Percentiles rank a stretch among this genome's conserved stretches.
Evolutionary conservation across 2,888 invertebrate species (phyloP).

Genomic region (Trissolcus brochymenae): DNA sequence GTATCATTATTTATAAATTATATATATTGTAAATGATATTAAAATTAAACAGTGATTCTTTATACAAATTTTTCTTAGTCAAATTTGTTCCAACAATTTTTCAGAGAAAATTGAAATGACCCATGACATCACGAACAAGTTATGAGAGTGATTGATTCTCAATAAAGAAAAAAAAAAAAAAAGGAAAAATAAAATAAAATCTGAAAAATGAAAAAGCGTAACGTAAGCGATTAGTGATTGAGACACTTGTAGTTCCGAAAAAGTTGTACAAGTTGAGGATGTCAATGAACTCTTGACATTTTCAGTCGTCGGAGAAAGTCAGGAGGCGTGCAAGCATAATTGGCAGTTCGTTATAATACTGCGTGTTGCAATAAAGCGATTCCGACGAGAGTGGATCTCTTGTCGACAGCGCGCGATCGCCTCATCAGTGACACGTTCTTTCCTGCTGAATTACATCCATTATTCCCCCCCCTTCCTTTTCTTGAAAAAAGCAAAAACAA

Average conservation of each 20-base stretch:
- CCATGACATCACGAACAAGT: not conserved
- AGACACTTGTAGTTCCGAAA: constrained; percentile 46
- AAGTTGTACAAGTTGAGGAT: constrained; percentile 51
- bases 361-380: constrained; percentile 62
- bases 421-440: constrained; percentile 38
- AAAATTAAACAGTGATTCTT: too few relatives aligned
- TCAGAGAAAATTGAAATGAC: too few relatives aligned
- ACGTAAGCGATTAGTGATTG: constrained; percentile 5
- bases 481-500: not conserved
- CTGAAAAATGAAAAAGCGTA: too few relatives aligned
- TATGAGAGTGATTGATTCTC: not conserved
- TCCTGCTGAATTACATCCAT: constrained; percentile 5
- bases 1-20: too few relatives aligned
- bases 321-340: constrained; percentile 69
- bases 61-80: too few relatives aligned
- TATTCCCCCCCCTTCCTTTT: constrained; percentile 14
- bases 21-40: too few relatives aligned
- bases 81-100: too few relatives aligned
- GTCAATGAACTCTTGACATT: constrained; percentile 73
- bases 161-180: not conserved
- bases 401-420: constrained; percentile 48
- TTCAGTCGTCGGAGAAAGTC: constrained; percentile 73
- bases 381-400: constrained; percentile 57
- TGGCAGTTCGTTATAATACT: constrained; percentile 63
- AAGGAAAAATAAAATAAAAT: too few relatives aligned